Percentiles rank a stretch among this genome's conserved stretches.
These are phyloP conservation scores for Chalcis sispes DNA, from an alignment of 2,888 invertebrate species.

Conservation along the genomic window DNA sequence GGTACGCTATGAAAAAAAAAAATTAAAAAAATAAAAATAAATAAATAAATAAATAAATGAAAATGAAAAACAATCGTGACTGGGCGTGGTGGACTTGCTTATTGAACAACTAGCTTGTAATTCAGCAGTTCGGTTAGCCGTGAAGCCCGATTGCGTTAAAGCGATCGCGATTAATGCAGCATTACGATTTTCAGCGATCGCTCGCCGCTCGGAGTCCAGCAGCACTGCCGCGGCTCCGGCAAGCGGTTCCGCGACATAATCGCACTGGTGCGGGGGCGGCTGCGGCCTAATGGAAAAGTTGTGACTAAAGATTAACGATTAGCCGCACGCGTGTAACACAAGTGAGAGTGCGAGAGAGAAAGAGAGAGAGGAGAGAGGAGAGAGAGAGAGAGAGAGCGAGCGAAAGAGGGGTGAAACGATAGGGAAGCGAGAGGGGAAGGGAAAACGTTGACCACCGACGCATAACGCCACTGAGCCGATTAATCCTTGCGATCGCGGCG, in stretches of 20 bases:
- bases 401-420: neutral
- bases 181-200: conserved; percentile 36
- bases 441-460: conserved; percentile 17
- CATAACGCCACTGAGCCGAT: conserved; percentile 47
- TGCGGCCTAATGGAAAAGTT: conserved; percentile 45
- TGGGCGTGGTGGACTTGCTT: neutral
- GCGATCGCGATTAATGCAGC: conserved; percentile 18
- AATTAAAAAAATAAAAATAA: neutral
- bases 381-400: conserved; percentile 2
- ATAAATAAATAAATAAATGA: neutral
- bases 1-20: neutral
- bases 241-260: neutral
- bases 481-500: conserved; percentile 45
- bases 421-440: neutral
- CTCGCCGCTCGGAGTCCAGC: too few relatives aligned
- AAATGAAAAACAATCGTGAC: conserved; percentile 6
- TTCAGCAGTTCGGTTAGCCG: neutral
- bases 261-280: neutral
- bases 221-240: neutral
- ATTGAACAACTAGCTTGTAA: neutral
- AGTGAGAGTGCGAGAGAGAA: neutral
- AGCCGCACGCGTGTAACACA: neutral
- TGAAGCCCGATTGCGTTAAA: conserved; percentile 26
- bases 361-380: neutral
- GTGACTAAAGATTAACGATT: conserved; percentile 52